phyloP scores from a whole-genome alignment of 2,888 invertebrate genomes.

The Drosophila demipolita region DNA sequence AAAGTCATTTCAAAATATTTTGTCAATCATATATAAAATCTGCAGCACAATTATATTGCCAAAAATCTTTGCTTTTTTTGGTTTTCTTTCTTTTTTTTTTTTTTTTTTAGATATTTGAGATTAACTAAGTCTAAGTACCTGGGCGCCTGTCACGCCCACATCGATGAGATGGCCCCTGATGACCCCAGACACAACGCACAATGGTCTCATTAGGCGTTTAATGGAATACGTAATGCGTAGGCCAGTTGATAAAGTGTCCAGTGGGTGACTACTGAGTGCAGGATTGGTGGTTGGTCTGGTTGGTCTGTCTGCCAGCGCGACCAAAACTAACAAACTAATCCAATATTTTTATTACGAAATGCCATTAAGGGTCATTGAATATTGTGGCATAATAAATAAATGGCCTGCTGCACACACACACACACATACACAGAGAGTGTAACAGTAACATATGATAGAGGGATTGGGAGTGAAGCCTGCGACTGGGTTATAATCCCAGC shows the following conservation, averaged over 20 bases:
- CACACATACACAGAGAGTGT: conserved; percentile 8
- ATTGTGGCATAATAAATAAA: conserved; percentile 80
- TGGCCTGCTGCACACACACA: conserved; percentile 44
- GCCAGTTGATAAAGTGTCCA: conserved; percentile 70
- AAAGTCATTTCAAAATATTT: background rate
- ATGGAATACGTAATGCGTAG: conserved; percentile 74
- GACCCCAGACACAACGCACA: conserved; percentile 54
- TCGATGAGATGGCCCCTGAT: conserved; percentile 39
- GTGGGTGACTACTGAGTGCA: conserved; percentile 27
- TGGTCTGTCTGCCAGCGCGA: conserved; percentile 45
- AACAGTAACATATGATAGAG: conserved; percentile 1
- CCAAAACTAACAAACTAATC: conserved; percentile 79
- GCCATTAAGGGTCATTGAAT: conserved; percentile 82
- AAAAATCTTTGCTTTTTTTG: background rate
- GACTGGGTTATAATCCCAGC: conserved; percentile 67
- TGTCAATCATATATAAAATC: background rate
- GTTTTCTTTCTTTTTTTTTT: too few relatives aligned
- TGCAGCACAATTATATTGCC: background rate
- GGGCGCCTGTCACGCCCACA: conserved; percentile 37
- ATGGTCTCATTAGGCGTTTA: conserved; percentile 78
- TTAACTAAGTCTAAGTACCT: conserved; percentile 56
- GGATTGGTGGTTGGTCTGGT: conserved; percentile 9
- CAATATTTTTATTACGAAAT: conserved; percentile 81
- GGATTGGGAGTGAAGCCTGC: conserved; percentile 8
- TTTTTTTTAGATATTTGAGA: conserved; percentile 38